Evolutionary conservation across 2,888 invertebrate genomes (phyloP).

Genomic region (Drosophila flavopinicola): DNA sequence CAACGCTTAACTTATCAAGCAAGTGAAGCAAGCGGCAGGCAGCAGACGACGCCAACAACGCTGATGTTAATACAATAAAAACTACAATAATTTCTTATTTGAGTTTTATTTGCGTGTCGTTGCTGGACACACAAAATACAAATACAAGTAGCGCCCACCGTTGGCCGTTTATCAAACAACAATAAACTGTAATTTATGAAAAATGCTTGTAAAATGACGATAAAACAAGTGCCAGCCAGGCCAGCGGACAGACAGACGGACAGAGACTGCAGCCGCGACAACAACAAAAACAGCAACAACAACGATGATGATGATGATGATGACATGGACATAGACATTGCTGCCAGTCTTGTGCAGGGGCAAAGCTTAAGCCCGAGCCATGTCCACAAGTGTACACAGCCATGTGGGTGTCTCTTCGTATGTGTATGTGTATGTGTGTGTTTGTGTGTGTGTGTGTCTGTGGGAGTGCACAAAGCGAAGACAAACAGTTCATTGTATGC

Average conservation of each 20-base stretch:
- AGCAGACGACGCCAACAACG: conserved; percentile 50
- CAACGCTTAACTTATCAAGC: conserved; percentile 76
- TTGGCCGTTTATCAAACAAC: conserved; percentile 80
- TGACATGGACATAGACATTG: conserved; percentile 71
- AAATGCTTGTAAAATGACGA: conserved; percentile 80
- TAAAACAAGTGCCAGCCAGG: conserved; percentile 70
- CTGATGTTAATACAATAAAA: conserved; percentile 71
- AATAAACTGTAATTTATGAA: conserved; percentile 83
- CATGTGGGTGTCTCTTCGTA: conserved; percentile 46
- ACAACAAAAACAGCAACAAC: conserved; percentile 28
- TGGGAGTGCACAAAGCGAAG: conserved; percentile 44
- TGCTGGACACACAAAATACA: conserved; percentile 55
- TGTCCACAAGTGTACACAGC: conserved; percentile 36
- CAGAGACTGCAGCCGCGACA: conserved; percentile 27
- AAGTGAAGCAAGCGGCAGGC: conserved; percentile 34
- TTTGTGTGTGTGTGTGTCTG: conserved; percentile 9
- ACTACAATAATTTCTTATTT: conserved; percentile 73
- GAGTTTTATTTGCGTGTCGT: conserved; percentile 75
- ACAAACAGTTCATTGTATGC: conserved; percentile 69
- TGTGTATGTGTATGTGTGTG: conserved; percentile 14
- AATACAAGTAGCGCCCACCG: conserved; percentile 80
- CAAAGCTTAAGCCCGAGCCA: conserved; percentile 41
- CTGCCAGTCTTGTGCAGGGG: conserved; percentile 66
- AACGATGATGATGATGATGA: conserved; percentile 54
- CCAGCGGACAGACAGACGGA: conserved; percentile 6